Evolutionary conservation across 35 echinoderm and acorn worm species (phyloP).

Genomic region (Acanthaster planci): DNA sequence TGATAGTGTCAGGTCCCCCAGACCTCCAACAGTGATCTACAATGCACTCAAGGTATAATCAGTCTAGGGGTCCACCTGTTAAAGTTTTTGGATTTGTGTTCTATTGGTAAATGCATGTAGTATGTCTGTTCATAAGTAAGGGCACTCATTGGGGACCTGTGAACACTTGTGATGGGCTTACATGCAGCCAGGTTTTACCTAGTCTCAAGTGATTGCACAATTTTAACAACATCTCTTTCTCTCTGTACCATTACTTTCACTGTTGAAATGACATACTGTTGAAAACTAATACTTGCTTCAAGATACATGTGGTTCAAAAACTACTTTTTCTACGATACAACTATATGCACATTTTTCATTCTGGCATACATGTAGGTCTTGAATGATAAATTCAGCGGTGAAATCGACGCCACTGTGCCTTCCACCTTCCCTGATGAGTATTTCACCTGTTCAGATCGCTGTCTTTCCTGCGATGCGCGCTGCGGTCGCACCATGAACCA

Average conservation of each 20-base stretch:
- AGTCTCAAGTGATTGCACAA: no score
- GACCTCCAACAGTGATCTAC: constrained; percentile 67
- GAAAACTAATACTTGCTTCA: no score
- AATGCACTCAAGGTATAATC: constrained; percentile 69
- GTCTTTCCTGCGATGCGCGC: constrained; percentile 76
- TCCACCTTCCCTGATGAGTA: constrained; percentile 95
- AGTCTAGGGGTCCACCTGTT: background rate
- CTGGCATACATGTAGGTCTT: constrained; percentile 55
- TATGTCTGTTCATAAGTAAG: no score
- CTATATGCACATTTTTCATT: background rate
- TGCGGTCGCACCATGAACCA: constrained; percentile 88
- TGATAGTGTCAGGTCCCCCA: constrained; percentile 79
- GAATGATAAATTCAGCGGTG: constrained; percentile 94
- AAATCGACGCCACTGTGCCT: constrained; percentile 65
- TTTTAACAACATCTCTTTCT: no score
- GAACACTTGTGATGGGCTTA: no score
- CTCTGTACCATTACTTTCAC: no score
- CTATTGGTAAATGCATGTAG: background rate
- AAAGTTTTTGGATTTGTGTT: background rate
- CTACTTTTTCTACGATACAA: background rate
- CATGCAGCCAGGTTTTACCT: no score
- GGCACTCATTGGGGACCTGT: no score
- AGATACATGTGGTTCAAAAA: background rate
- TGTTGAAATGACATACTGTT: no score
- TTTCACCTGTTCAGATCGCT: constrained; percentile 81